Base-by-base conservation (phyloP, 2,113 vertebrate genomes). In the Tychaedon coryphoeus region DNA sequence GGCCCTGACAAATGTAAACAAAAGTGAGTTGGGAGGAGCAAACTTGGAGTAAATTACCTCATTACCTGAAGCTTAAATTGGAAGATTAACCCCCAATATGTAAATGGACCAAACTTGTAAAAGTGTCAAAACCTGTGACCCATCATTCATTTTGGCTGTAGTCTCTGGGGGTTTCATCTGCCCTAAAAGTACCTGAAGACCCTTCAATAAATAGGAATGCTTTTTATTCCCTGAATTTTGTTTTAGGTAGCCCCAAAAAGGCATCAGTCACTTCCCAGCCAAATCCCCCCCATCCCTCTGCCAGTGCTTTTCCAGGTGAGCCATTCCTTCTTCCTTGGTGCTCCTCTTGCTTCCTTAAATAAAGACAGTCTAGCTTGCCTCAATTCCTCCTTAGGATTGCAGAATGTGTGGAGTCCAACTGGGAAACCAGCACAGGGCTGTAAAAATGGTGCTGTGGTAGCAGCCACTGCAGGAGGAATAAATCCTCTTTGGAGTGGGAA, bases 401-500 rank as follows among this genome's bases (percentile, higher is more conserved):
- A 91, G 84, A 67, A 71, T 14, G 57, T 25, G 34, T 51, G 76
- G 40, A 84, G 47, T 54, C 85, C 67, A 56, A 1, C 2, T 14
- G 60, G 60, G 47, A 88, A 71, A 40, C 51, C 75, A 74, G 36
- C 67, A 43, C 0, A 2, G 34, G 62, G 56, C 83, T 88, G 91
- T 71, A 70, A 71, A 93, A 88, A 43, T 34, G 40, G 40, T 33
- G 57, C 69, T 45, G 79, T 62, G 60, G 83, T 26, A 36, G 86
- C 90, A 92, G 86, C 62, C 86, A 4, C 74, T 31, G 16, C 0
- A 43, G 86, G 58, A 88, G 57, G 61, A 93, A 97, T 88, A 94
- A 94, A 92, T 73, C 69, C 12, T 0, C 79, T 86, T 81, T 72
- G 86, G 80, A 84, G 48, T 20, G 64, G 86, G 91, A 93, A 80